A percentile compares a stretch with the other conserved stretches of the same genome.
Conservation (phyloP, 2,113 vertebrate genomes). For the Tragelaphus imberbis region DNA sequence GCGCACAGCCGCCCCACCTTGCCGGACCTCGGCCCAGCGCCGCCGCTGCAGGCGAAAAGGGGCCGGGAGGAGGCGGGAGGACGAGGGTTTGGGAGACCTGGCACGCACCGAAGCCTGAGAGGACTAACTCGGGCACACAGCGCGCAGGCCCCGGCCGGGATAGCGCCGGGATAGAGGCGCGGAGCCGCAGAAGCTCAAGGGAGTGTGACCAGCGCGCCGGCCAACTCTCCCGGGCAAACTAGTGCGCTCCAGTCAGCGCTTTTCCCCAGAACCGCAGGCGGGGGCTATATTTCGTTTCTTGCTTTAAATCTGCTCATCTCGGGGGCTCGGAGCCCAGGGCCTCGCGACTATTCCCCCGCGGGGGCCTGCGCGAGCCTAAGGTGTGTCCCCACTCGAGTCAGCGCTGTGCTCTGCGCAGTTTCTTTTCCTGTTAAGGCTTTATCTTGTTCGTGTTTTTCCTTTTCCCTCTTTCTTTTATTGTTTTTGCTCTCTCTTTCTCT, state of each 20-base stretch:
- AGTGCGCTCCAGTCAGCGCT: neutral
- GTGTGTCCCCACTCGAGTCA: neutral
- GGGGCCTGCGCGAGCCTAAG: constrained; percentile 13
- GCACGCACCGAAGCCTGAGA: neutral
- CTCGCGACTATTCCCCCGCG: neutral
- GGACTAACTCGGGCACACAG: neutral
- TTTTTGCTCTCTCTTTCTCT: neutral
- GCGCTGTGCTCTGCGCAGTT: neutral
- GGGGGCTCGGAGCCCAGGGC: neutral
- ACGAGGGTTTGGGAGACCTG: neutral
- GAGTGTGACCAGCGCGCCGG: neutral
- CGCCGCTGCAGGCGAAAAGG: neutral
- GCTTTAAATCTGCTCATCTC: neutral
- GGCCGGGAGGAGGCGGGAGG: neutral
- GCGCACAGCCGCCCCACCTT: neutral
- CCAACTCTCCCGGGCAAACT: neutral
- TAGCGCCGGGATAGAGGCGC: neutral
- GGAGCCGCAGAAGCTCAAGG: neutral
- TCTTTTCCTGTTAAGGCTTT: constrained; percentile 1
- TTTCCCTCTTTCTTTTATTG: constrained; percentile 53
- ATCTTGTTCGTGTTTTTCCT: neutral
- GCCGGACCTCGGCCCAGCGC: neutral
- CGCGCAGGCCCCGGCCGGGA: neutral
- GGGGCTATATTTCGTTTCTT: constrained; percentile 26
- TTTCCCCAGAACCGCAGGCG: neutral